A percentile compares a stretch with the other conserved stretches of the same genome.
Conservation (phyloP, 2,888 invertebrate genomes). For the Stenurella melanura region DNA sequence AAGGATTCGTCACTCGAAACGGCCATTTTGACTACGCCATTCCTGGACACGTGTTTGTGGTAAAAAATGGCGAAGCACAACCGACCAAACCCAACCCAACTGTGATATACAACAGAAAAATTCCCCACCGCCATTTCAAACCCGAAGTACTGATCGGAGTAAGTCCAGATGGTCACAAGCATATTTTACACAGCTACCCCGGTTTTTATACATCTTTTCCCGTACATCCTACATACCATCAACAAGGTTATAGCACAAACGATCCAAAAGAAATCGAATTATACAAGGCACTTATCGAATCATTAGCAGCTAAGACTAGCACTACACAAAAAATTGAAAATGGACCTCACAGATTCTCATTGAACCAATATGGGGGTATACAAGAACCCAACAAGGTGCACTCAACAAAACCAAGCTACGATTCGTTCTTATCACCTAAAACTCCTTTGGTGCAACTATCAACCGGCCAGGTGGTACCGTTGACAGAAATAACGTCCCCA, state of each 20-base stretch:
- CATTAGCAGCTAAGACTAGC: constrained; percentile 60
- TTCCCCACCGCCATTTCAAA: constrained; percentile 52
- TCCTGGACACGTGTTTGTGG: constrained; percentile 80
- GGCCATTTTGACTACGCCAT: constrained; percentile 74
- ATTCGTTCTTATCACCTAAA: constrained; percentile 9
- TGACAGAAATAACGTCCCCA: constrained; percentile 48
- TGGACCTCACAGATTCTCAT: constrained; percentile 42
- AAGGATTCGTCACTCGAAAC: constrained; percentile 66
- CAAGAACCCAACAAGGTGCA: constrained; percentile 10
- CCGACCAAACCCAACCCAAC: constrained; percentile 1
- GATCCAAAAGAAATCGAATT: constrained; percentile 63
- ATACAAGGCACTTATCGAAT: constrained; percentile 64
- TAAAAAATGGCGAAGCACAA: constrained; percentile 68
- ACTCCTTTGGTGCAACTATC: constrained; percentile 55
- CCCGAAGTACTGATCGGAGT: constrained; percentile 55
- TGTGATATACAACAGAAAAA: constrained; percentile 45
- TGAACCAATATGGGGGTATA: constrained; percentile 28
- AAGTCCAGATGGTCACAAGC: constrained; percentile 61
- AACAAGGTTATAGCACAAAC: constrained; percentile 44
- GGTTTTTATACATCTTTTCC: constrained; percentile 55
- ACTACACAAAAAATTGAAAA: constrained; percentile 47
- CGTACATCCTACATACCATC: constrained; percentile 39
- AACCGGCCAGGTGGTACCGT: constrained; percentile 53
- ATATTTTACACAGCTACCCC: constrained; percentile 63
- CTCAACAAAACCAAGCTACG: constrained; percentile 22